Evolutionary conservation across 1,140 invertebrate genomes (phyloP).

Genomic region (Cotesia typhae): DNA sequence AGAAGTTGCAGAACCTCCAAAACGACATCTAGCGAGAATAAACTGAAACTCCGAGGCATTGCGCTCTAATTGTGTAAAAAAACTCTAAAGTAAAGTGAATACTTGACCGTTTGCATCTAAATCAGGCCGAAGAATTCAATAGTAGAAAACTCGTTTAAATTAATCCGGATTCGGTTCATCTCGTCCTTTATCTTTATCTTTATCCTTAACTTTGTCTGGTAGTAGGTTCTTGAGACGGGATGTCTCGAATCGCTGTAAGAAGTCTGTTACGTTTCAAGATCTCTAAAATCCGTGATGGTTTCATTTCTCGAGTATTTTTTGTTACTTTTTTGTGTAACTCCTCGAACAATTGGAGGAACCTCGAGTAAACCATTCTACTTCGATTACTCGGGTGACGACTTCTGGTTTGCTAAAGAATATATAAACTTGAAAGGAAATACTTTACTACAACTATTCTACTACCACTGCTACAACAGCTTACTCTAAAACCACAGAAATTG

Average conservation of each 20-base stretch:
- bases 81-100: too few relatives aligned
- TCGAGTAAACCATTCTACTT: slow-evolving; percentile 32
- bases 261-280: slow-evolving; percentile 14
- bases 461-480: too few relatives aligned
- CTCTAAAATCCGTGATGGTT: slow-evolving; percentile 22
- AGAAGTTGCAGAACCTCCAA: too few relatives aligned
- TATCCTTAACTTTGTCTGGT: slow-evolving; percentile 1
- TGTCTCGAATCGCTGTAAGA: slow-evolving; percentile 17
- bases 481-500: too few relatives aligned
- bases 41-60: too few relatives aligned
- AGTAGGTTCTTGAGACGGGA: slow-evolving; percentile 1
- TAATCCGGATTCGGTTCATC: slow-evolving; percentile 8
- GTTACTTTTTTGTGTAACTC: background rate
- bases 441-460: too few relatives aligned
- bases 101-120: slow-evolving; percentile 33
- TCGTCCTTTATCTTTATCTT: background rate
- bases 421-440: background rate
- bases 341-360: slow-evolving; percentile 19
- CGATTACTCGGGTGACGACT: slow-evolving; percentile 30
- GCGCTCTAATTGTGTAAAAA: background rate
- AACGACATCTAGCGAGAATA: too few relatives aligned
- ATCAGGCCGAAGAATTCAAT: slow-evolving; percentile 29
- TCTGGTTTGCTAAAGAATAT: slow-evolving; percentile 26
- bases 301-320: slow-evolving; percentile 16
- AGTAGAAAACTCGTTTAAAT: slow-evolving; percentile 7